phyloP scores from a whole-genome alignment of 2,113 vertebrate genomes.

The Chroicocephalus ridibundus region DNA sequence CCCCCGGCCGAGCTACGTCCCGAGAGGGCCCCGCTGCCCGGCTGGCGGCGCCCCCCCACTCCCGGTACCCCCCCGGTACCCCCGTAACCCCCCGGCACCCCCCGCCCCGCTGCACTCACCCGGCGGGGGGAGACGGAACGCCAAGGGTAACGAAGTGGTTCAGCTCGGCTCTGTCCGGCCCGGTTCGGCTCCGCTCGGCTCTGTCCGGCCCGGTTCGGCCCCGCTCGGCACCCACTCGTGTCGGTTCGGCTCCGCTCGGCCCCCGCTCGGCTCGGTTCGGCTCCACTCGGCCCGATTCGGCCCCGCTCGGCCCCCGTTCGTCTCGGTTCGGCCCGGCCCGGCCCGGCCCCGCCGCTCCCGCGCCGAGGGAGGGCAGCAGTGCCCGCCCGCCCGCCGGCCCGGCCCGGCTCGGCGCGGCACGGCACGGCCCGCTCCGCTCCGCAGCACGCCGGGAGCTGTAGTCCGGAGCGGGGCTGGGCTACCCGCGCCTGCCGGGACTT shows the following conservation, averaged over 20 bases:
- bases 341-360: neutral
- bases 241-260: neutral
- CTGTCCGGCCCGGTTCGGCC: neutral
- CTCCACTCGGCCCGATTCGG: too few relatives aligned
- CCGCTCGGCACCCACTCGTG: neutral
- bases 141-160: neutral
- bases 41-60: too few relatives aligned
- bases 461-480: neutral
- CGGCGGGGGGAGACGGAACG: neutral
- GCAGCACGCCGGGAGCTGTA: slow-evolving; percentile 12
- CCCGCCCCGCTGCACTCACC: neutral
- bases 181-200: neutral
- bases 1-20: neutral
- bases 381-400: neutral
- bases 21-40: neutral
- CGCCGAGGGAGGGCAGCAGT: neutral
- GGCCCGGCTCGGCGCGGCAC: neutral
- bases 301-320: too few relatives aligned
- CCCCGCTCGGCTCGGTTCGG: neutral
- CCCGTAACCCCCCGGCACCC: neutral
- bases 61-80: neutral
- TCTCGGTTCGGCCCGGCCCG: neutral
- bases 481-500: slow-evolving; percentile 9
- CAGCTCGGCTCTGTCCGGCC: neutral
- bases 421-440: neutral